These are phyloP conservation scores for Microchrysa polita DNA, from an alignment of 2,888 invertebrate genomes.

Conservation along the genomic window DNA sequence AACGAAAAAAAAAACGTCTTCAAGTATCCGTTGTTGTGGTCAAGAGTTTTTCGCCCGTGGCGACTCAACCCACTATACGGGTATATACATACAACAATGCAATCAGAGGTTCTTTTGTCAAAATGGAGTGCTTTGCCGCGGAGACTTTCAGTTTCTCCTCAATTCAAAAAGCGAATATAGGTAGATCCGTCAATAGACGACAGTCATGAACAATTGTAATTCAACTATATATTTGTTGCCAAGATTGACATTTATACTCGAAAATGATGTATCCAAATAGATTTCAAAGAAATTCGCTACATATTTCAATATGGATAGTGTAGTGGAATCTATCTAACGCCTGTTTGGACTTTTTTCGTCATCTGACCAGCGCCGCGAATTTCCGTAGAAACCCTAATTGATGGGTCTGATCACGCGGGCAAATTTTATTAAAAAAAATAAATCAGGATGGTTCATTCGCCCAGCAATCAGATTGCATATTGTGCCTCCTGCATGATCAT, in stretches of 20 bases:
- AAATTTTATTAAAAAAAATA: no score
- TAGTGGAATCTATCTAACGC: no score
- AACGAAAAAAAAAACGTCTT: no score
- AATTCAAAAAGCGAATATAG: not conserved
- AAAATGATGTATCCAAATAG: not conserved
- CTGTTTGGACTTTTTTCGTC: no score
- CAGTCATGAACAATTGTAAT: no score
- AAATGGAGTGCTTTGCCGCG: not conserved
- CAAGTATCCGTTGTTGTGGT: slow-evolving; percentile 20
- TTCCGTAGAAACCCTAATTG: no score
- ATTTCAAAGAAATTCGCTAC: not conserved
- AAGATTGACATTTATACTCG: not conserved
- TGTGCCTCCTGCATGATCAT: not conserved
- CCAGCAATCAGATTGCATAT: slow-evolving; percentile 12
- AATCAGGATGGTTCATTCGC: no score
- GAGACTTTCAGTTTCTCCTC: not conserved
- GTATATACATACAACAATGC: slow-evolving; percentile 28
- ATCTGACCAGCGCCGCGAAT: no score
- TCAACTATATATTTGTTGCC: no score
- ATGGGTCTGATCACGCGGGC: no score
- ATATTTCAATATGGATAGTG: no score
- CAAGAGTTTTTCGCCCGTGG: slow-evolving; percentile 18
- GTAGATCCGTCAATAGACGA: not conserved
- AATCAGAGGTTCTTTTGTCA: slow-evolving; percentile 43
- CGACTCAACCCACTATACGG: no score